Base-by-base conservation (phyloP, 2,888 invertebrate species). In the Sicus ferrugineus region DNA sequence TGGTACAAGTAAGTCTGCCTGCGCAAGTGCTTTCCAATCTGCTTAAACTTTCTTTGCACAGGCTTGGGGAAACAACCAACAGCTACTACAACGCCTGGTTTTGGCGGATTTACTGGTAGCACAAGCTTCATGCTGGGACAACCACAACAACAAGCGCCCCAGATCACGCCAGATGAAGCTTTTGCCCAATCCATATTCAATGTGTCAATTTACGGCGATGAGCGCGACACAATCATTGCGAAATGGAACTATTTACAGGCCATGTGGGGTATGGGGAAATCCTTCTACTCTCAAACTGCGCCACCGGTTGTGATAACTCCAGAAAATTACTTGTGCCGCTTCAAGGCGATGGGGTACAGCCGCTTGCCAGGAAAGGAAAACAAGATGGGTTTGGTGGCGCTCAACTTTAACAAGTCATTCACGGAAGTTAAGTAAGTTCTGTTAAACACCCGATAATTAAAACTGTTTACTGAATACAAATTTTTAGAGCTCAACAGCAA, bases 311-410 rank as follows among this genome's bases (percentile, higher is more conserved):
- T 94, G 68, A 91, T 97, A 74, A 93, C 92, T 61, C 92, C 93
- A 68, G 92, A 95, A 78, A 98, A 98, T 84, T 94, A 95, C 0
- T 90, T 96, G 63, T 97, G 96, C 80, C 89, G 95, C 54, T 97
- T 98, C 82, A 98, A 97, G 86, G 94, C 97, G 0, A 93, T 98
- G 67, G 96, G 96, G 0, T 98, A 98, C 82, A 95, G 94, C 75
- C 90, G 92, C 23, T 89, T 97, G 75, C 94, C 96, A 0, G 91
- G 91, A 3, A 90, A 92, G 62, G 94, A 94, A 72, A 96, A 97
- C 81, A 94, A 95, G 78, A 94, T 97, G 78, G 98, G 98, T 0
- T 87, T 95, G 54, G 95, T 98, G 0, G 92, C 93, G 3, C 83
- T 99, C 74, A 88, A 92, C 68, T 92, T 98, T 77, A 93, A 91